These are phyloP conservation scores for Eucriotettix oculatus DNA, from an alignment of 2,888 invertebrate species.

Conservation along the genomic window DNA sequence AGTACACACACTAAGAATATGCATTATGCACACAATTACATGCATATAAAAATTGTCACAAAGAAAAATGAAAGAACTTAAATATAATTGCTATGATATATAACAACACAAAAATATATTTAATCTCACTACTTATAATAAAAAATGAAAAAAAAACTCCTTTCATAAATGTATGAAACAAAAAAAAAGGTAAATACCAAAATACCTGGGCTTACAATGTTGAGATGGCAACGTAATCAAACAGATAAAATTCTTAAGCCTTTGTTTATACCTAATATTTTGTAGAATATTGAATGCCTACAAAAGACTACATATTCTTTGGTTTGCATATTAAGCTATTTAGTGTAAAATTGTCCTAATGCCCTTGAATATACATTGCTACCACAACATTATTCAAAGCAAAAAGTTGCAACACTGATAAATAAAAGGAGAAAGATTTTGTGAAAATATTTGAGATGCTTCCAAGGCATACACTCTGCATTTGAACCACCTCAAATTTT, in stretches of 20 bases:
- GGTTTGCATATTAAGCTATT: neutral
- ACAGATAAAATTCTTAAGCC: neutral
- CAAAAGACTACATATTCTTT: neutral
- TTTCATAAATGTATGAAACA: too few relatives aligned
- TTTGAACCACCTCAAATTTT: slow-evolving; percentile 2
- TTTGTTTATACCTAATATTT: neutral
- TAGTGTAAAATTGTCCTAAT: neutral
- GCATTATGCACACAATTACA: too few relatives aligned
- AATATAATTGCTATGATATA: too few relatives aligned
- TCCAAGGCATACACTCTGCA: neutral
- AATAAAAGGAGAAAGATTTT: neutral
- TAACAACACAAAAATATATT: too few relatives aligned
- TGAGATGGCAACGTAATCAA: neutral
- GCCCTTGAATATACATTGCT: neutral
- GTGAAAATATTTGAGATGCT: neutral
- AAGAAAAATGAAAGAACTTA: too few relatives aligned
- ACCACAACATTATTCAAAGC: neutral
- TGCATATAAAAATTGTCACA: too few relatives aligned
- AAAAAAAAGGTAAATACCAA: too few relatives aligned
- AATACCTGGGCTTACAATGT: neutral
- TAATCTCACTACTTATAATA: too few relatives aligned
- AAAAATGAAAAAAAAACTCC: too few relatives aligned
- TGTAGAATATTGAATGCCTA: neutral
- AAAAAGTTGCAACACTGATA: neutral
- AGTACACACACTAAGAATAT: too few relatives aligned